Conservation (phyloP, 2,797 vertebrate genomes). For the Poecile montanus region DNA sequence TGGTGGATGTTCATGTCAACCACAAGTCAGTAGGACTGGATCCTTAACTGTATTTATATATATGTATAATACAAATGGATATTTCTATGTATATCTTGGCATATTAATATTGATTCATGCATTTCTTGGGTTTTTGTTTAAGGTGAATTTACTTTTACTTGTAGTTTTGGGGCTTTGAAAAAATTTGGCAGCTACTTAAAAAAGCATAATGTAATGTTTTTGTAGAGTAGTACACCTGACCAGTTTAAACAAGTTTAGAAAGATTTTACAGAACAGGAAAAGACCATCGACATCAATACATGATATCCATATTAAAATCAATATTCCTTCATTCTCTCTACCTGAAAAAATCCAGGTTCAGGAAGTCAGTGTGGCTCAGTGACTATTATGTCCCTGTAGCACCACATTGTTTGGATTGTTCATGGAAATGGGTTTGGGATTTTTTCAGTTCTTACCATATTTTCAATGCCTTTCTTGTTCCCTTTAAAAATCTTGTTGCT, state of each 20-base stretch:
- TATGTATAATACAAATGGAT: fast-evolving
- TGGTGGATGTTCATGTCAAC: not conserved
- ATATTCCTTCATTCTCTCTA: not conserved
- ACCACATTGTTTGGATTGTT: not conserved
- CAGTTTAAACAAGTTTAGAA: not conserved
- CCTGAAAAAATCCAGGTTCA: not conserved
- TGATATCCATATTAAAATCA: not conserved
- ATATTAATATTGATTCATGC: fast-evolving
- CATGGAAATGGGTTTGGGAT: not conserved
- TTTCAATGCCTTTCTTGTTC: not conserved
- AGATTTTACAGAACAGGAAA: not conserved
- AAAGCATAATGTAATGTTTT: not conserved
- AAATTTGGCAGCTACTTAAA: not conserved
- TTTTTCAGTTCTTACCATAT: not conserved
- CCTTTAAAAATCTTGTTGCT: not conserved
- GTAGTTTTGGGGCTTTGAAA: not conserved
- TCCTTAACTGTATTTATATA: not conserved
- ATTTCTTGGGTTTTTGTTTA: not conserved
- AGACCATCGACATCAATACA: not conserved
- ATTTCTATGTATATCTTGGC: not conserved
- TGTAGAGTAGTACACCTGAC: not conserved
- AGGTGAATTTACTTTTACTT: not conserved
- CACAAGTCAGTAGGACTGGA: not conserved
- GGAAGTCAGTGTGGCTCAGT: not conserved
- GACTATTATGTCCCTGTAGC: not conserved